These are phyloP conservation scores for Oryctes rhinoceros DNA, from an alignment of 1,140 invertebrate genomes.

Conservation along the genomic window DNA sequence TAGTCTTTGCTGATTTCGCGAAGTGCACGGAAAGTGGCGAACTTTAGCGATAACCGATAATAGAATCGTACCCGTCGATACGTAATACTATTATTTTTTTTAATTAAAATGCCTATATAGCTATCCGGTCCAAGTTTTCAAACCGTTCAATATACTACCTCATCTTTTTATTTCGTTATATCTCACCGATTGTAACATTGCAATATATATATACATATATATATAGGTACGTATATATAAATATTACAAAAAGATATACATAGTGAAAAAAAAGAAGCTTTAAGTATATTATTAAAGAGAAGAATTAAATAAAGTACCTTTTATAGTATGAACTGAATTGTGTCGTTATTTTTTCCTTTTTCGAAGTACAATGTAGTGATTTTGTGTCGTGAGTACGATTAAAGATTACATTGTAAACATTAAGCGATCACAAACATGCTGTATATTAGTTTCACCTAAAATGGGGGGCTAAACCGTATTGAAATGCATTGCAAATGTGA, in stretches of 20 bases:
- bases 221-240: not conserved
- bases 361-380: conserved; percentile 25
- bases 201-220: too few relatives aligned
- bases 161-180: too few relatives aligned
- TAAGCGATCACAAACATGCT: not conserved
- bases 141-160: too few relatives aligned
- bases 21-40: too few relatives aligned
- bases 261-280: not conserved
- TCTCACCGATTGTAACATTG: too few relatives aligned
- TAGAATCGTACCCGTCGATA: too few relatives aligned
- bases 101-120: too few relatives aligned
- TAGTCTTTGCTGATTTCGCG: too few relatives aligned
- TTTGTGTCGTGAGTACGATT: not conserved
- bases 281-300: conserved; percentile 2
- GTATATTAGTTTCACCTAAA: not conserved
- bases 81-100: too few relatives aligned
- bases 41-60: too few relatives aligned
- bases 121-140: too few relatives aligned
- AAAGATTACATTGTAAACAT: not conserved
- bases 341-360: not conserved
- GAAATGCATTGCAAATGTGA: not conserved
- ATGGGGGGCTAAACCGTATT: not conserved
- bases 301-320: not conserved
- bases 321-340: conserved; percentile 33
- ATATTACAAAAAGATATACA: conserved; percentile 25